Evolutionary conservation across 2,888 invertebrate genomes (phyloP), one percentile per base, ranked within the genome.

Genomic region (Anthrax anthrax): DNA sequence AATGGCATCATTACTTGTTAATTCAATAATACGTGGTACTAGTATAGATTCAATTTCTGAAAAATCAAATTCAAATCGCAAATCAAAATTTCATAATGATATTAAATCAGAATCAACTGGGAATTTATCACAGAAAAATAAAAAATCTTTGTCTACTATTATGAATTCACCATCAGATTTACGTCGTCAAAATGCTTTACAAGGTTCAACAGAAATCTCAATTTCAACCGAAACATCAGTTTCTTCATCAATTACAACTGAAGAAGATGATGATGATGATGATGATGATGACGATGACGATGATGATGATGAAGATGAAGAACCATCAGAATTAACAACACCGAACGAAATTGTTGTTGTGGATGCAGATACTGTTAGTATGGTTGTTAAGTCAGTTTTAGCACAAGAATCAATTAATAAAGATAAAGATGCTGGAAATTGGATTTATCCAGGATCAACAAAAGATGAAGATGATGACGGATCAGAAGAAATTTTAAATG

Each of bases 321-420:
- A 56, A 40, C 39, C 52, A 12, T 55, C 58, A 40, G 60, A 59
- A 40, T 53, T 58, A 37, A 57, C 58, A 14, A 51, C 54, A 18
- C 52, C 47, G 17, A 56, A 56, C 37, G 54, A 60, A 55, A 40
- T 46, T n/a, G 50, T 70, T 18, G 58, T 60, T 37, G 61, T 64
- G n/a, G 73, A 74, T 50, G 56, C 70, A 39, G 77, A 77, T 57
- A 76, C 77, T 12, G 72, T 76, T 2, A 74, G 74, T 56, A 72
- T 74, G 42, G 70, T 78, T 18, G 73, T 77, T 5, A 71, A 73
- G 55, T 72, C 74, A 32, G 74, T 77, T 18, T 54, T 72, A 37
- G 70, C 63, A 47, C 64, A 70, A 19, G 63, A 65, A 46, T 19
- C 38, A 14, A 34, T 42, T 13, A n/a, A n/a, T n/a, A 23, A 23